A percentile compares a stretch with the other conserved stretches of the same genome.
Evolutionary conservation across 2,797 vertebrate species (phyloP).

Genomic region (Pseudotriccus pelzelni): DNA sequence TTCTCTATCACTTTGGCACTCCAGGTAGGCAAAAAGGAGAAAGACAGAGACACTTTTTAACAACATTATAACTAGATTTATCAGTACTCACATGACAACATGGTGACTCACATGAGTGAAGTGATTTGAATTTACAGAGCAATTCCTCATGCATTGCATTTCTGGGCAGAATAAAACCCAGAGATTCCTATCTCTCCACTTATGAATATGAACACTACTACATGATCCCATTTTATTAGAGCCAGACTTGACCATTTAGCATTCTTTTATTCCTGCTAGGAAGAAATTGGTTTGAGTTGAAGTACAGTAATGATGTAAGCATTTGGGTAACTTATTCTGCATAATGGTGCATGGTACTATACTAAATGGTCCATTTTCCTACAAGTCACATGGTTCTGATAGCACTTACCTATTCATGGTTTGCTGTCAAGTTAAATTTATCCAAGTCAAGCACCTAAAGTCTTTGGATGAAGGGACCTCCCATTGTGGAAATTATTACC

Average conservation of each 20-base stretch:
- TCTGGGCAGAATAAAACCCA: not conserved
- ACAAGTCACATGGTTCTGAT: not conserved
- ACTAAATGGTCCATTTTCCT: not conserved
- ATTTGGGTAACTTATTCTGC: not conserved
- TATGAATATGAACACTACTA: not conserved
- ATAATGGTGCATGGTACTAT: not conserved
- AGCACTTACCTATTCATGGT: not conserved
- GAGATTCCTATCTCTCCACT: not conserved
- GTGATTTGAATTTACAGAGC: not conserved
- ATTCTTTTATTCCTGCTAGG: not conserved
- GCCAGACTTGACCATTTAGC: not conserved
- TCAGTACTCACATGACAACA: not conserved
- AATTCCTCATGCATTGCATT: not conserved
- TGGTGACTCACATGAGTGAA: not conserved
- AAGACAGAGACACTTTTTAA: not conserved
- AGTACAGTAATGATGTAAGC: not conserved
- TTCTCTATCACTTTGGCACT: not conserved
- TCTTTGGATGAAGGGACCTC: not conserved
- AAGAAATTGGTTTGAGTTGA: not conserved
- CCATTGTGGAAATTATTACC: not conserved
- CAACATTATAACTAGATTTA: not conserved
- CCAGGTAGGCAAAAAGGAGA: not conserved
- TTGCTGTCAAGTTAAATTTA: not conserved
- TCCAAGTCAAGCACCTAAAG: not conserved
- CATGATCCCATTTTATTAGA: not conserved